Conservation (phyloP, 2,888 invertebrate genomes). For the Hydriomena furcata region DNA sequence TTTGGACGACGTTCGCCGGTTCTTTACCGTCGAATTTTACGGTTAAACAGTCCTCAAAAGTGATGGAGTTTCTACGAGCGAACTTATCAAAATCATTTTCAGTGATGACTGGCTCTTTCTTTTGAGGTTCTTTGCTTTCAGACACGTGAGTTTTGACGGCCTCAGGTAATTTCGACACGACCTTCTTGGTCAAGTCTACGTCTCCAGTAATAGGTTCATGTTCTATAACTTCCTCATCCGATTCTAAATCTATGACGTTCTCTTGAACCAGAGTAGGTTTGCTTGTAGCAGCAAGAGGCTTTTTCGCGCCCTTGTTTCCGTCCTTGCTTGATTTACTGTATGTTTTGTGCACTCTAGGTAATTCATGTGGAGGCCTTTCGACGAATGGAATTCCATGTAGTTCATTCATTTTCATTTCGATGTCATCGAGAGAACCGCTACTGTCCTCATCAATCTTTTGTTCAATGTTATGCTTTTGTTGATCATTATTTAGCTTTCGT, state of each 20-base stretch:
- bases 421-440: slow-evolving; percentile 56
- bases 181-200: slow-evolving; percentile 43
- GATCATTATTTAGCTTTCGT: slow-evolving; percentile 32
- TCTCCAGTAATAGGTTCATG: slow-evolving; percentile 59
- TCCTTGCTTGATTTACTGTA: slow-evolving; percentile 45
- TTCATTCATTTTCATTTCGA: slow-evolving; percentile 79
- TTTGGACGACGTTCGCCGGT: slow-evolving; percentile 60
- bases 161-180: slow-evolving; percentile 30
- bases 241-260: slow-evolving; percentile 47
- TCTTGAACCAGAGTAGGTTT: slow-evolving; percentile 43
- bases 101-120: slow-evolving; percentile 67
- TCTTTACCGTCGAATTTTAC: slow-evolving; percentile 65
- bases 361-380: slow-evolving; percentile 64
- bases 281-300: slow-evolving; percentile 51
- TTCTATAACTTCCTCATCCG: slow-evolving; percentile 59
- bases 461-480: slow-evolving; percentile 31
- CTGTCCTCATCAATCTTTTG: slow-evolving; percentile 36
- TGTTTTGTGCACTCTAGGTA: slow-evolving; percentile 52
- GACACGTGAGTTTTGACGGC: slow-evolving; percentile 32
- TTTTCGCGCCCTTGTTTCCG: slow-evolving; percentile 44
- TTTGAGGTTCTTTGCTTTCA: slow-evolving; percentile 40
- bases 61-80: slow-evolving; percentile 70
- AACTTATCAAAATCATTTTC: slow-evolving; percentile 80
- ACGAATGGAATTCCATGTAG: slow-evolving; percentile 72
- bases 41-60: slow-evolving; percentile 68